Conservation (phyloP, 2,888 invertebrate species). For the Leucozona laternaria region DNA sequence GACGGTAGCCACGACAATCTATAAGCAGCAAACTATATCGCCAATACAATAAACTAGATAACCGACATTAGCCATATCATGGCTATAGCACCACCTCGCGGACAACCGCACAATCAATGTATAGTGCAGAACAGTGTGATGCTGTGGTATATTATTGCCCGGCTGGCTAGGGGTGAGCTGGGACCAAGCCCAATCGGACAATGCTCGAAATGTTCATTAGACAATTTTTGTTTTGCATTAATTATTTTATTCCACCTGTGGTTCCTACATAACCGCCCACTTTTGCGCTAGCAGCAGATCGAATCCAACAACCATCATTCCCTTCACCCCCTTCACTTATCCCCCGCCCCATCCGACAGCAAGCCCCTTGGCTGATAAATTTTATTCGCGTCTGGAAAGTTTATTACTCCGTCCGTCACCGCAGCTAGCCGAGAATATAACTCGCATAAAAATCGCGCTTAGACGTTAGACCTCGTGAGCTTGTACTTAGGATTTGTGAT, state of each 20-base stretch:
- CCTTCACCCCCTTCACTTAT: too few relatives aligned
- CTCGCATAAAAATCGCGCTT: conserved; percentile 63
- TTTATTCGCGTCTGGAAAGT: conserved; percentile 61
- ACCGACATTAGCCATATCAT: conserved; percentile 55
- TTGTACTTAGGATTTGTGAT: conserved; percentile 74
- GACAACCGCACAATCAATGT: conserved; percentile 31
- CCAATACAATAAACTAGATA: conserved; percentile 74
- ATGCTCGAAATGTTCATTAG: conserved; percentile 75
- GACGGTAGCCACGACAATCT: conserved; percentile 71
- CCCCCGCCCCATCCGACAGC: background rate
- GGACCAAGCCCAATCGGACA: conserved; percentile 74
- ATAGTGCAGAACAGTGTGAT: background rate
- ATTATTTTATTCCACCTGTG: conserved; percentile 75
- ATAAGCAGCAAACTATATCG: conserved; percentile 69
- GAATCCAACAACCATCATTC: background rate
- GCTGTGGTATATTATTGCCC: conserved; percentile 25
- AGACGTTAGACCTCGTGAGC: conserved; percentile 65
- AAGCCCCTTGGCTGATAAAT: conserved; percentile 16
- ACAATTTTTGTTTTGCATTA: conserved; percentile 76
- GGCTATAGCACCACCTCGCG: conserved; percentile 27
- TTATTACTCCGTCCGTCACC: conserved; percentile 64
- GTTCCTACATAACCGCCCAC: conserved; percentile 39
- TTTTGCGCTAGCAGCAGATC: background rate
- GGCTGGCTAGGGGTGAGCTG: conserved; percentile 27
- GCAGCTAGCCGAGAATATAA: conserved; percentile 10